A percentile compares a stretch with the other conserved stretches of the same genome.
Evolutionary conservation across 2,797 vertebrate species (phyloP).

Genomic region (Pachyuromys duprasi): DNA sequence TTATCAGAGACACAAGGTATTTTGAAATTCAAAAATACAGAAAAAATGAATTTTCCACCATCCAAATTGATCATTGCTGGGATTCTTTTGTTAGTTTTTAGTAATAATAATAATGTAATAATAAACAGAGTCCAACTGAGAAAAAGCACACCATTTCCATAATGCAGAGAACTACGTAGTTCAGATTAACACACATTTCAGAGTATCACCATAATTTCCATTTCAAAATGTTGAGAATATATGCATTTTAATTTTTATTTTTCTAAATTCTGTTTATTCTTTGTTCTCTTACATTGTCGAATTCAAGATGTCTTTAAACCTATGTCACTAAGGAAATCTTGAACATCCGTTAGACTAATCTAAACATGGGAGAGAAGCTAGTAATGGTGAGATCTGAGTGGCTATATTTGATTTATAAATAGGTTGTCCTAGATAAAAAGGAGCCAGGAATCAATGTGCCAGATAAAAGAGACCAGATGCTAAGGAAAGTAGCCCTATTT

Average conservation of each 20-base stretch:
- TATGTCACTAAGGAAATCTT: slow-evolving; percentile 55
- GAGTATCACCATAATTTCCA: background rate
- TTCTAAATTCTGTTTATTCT: slow-evolving; percentile 39
- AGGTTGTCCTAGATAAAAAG: slow-evolving; percentile 78
- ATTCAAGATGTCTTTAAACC: slow-evolving; percentile 48
- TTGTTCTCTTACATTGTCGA: slow-evolving; percentile 67
- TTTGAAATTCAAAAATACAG: background rate
- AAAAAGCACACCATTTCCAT: background rate
- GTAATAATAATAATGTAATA: background rate
- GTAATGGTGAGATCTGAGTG: slow-evolving; percentile 66
- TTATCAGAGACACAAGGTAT: background rate
- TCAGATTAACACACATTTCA: slow-evolving; percentile 11
- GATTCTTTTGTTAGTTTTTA: background rate
- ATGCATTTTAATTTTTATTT: slow-evolving; percentile 9
- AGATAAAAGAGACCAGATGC: slow-evolving; percentile 81
- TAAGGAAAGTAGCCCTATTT: slow-evolving; percentile 67
- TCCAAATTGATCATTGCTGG: background rate
- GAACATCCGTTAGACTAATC: slow-evolving; percentile 62
- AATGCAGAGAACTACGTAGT: background rate
- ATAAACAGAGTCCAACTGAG: background rate
- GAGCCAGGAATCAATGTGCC: slow-evolving; percentile 77
- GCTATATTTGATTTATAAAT: slow-evolving; percentile 77
- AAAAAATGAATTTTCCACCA: slow-evolving; percentile 21
- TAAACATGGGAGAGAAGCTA: slow-evolving; percentile 62
- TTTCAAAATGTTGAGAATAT: slow-evolving; percentile 17